Percentiles rank a stretch among this genome's conserved stretches.
phyloP scores from a whole-genome alignment of 2,888 invertebrate species.

The Aphidius colemani region DNA sequence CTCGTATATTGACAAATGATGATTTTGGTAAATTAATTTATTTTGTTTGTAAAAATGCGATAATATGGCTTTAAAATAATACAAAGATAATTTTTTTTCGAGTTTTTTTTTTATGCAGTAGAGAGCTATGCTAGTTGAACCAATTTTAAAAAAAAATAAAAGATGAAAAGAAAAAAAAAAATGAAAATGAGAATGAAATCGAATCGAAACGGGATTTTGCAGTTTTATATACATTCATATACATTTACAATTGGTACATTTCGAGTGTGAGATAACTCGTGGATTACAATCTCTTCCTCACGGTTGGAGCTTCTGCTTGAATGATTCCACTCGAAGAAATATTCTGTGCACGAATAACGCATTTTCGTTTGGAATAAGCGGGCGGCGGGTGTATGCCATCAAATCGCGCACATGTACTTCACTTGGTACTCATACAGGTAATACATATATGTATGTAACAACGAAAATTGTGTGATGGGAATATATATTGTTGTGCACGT shows the following conservation, averaged over 20 bases:
- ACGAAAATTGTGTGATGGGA: conserved; percentile 19
- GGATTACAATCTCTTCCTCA: conserved; percentile 32
- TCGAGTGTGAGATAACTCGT: conserved; percentile 28
- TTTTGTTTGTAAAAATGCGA: neutral
- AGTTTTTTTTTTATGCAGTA: neutral
- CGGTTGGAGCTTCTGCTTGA: conserved; percentile 28
- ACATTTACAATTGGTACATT: conserved; percentile 10
- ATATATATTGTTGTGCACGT: conserved; percentile 19
- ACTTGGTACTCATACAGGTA: conserved; percentile 9
- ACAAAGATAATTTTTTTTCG: neutral
- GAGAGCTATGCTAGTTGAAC: neutral
- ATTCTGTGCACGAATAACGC: conserved; percentile 30
- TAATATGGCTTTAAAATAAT: neutral
- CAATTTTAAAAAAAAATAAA: neutral
- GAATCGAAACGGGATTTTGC: conserved; percentile 16
- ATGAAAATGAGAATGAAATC: conserved; percentile 3
- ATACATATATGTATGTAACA: conserved; percentile 8
- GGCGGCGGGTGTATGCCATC: neutral
- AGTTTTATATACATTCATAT: conserved; percentile 15
- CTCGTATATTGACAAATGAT: too few relatives aligned
- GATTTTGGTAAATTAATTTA: too few relatives aligned
- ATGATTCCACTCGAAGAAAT: conserved; percentile 27
- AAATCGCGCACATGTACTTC: neutral
- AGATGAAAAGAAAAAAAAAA: neutral
- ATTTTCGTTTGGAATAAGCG: conserved; percentile 26